Base-by-base conservation (phyloP, 2,888 invertebrate genomes). In the Oscheius sp. region DNA sequence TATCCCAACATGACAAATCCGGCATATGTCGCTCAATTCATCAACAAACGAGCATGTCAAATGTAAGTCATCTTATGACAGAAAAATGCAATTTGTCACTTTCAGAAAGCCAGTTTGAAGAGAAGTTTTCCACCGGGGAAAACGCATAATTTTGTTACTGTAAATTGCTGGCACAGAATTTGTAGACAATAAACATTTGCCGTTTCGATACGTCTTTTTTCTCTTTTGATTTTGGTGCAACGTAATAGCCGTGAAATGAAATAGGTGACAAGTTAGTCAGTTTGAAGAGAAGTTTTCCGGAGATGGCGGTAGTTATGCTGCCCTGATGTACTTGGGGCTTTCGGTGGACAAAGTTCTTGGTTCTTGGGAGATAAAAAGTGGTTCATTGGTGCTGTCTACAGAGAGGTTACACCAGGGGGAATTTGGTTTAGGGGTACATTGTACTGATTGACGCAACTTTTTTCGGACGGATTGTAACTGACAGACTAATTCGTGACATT, bases 41-140 rank as follows among this genome's bases (percentile, higher is more conserved):
- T 61, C 35, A 41, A 43, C 23, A 35, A 43, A 25, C n/a, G 25
- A 43, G 61, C 43, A 1, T 61, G 61, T 45, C 61, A 61, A 43
- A 23, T 61, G 61, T 41, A 61, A 41, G 61, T 43, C 35, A 3
- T 6, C 3, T 25, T 2, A 61, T 1, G 5, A 29, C 6, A 61
- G 16, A 41, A n/a, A n/a, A 61, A 41, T 7, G 7, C 21, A 41
- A 35, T 35, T 35, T 9, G 35, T 9, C 35, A 3, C 9, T 35
- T 35, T 35, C 35, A 35, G 35, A 3, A 35, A 35, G 35, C 35
- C 35, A 35, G 35, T 35, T 3, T 35, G 35, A 35, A 9, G 35
- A 35, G 35, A 35, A 35, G 35, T 35, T 35, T 35, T 35, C 35
- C 35, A 35, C 5, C 35, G 9, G 5, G 35, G 35, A 35, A n/a